These are phyloP conservation scores for Chlamydotis undulata DNA, from an alignment of 2,113 vertebrate genomes.

Conservation along the genomic window DNA sequence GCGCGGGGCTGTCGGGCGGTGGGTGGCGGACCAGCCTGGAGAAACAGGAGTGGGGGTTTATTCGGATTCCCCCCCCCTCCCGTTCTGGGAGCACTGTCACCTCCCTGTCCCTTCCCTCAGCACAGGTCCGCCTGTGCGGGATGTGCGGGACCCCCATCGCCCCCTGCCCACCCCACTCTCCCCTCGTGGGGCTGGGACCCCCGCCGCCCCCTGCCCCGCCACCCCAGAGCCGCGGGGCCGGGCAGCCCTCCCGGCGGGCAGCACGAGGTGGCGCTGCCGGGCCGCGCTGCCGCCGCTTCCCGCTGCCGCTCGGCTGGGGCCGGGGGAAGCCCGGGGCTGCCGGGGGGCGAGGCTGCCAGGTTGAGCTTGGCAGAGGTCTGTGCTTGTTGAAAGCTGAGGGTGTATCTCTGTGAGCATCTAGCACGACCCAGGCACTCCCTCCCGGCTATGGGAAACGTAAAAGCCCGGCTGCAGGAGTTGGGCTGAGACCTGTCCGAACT, in stretches of 20 bases:
- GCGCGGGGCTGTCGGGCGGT: neutral
- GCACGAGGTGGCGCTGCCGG: constrained; percentile 46
- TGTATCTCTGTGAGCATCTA: accelerated
- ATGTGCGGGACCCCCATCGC: neutral
- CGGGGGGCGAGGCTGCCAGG: too few relatives aligned
- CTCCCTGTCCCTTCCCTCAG: neutral
- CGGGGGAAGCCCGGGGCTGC: neutral
- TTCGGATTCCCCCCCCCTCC: accelerated
- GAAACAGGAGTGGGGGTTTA: neutral
- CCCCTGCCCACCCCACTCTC: too few relatives aligned
- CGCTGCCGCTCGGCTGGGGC: neutral
- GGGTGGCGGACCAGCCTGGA: too few relatives aligned
- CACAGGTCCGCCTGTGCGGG: neutral
- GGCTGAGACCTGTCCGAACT: neutral
- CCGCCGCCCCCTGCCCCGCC: neutral
- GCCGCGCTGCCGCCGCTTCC: neutral
- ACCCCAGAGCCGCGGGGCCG: neutral
- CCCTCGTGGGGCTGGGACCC: neutral
- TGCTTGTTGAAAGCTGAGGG: accelerated
- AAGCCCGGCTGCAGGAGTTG: accelerated
- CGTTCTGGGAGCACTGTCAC: neutral
- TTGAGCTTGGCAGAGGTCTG: neutral
- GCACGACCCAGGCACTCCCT: accelerated
- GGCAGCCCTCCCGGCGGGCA: neutral
- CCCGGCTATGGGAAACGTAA: accelerated